Percentiles rank a stretch among this genome's conserved stretches.
Evolutionary conservation across 1,140 invertebrate species (phyloP).

Genomic region (Pseudomyrmex pallidus): DNA sequence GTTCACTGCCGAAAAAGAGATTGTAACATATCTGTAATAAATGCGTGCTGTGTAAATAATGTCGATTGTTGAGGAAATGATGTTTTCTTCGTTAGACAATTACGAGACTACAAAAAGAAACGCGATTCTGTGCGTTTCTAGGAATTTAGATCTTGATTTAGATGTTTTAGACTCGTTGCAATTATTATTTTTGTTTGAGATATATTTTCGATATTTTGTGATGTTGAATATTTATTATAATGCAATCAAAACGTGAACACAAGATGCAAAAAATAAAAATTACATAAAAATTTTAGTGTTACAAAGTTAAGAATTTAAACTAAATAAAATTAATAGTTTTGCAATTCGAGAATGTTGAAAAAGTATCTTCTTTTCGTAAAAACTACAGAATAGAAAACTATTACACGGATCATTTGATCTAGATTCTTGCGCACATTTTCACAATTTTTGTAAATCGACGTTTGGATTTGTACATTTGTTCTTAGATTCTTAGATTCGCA

Average conservation of each 20-base stretch:
- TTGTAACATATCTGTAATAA: slow-evolving; percentile 81
- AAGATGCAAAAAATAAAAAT: background rate
- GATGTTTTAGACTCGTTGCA: background rate
- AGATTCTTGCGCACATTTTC: slow-evolving; percentile 34
- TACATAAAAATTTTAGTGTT: background rate
- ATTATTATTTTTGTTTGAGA: too few species aligned
- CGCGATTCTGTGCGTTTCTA: background rate
- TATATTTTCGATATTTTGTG: too few species aligned
- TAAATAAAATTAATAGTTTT: background rate
- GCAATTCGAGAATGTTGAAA: too few species aligned
- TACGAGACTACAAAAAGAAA: slow-evolving; percentile 15
- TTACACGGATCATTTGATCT: background rate
- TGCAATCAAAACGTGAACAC: background rate
- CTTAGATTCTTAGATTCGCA: background rate
- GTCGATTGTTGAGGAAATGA: background rate
- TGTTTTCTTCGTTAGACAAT: background rate
- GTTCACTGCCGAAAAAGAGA: slow-evolving; percentile 93
- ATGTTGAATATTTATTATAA: too few species aligned
- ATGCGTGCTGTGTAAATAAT: slow-evolving; percentile 60
- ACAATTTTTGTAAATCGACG: slow-evolving; percentile 30
- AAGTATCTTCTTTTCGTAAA: too few species aligned
- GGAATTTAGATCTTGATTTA: slow-evolving; percentile 17
- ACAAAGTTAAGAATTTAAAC: background rate
- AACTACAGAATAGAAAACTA: too few species aligned
- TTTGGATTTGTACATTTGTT: background rate